These are phyloP conservation scores for Salmo trutta DNA, from an alignment of 2,797 vertebrate species.

Conservation along the genomic window DNA sequence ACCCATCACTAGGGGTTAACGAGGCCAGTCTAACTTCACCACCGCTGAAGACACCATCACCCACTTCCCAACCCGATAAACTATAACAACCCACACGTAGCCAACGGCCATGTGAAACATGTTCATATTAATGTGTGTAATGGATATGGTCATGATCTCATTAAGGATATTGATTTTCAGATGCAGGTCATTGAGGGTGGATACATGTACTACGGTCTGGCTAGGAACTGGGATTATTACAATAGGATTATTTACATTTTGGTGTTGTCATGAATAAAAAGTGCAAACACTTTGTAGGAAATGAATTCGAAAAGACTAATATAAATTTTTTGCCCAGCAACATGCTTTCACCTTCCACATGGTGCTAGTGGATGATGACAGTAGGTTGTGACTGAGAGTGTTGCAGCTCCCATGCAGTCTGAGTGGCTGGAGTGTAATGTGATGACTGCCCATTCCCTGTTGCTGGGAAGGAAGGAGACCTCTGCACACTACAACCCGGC, in stretches of 20 bases:
- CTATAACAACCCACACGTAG: not conserved
- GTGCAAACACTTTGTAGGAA: not conserved
- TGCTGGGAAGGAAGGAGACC: constrained; percentile 35
- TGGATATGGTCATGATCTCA: constrained; percentile 13
- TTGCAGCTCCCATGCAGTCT: not conserved
- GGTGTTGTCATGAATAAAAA: not conserved
- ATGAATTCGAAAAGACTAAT: not conserved
- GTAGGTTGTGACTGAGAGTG: not conserved
- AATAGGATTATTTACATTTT: not conserved
- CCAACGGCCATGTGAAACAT: not conserved
- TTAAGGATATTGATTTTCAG: constrained; percentile 47
- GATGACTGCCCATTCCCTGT: constrained; percentile 29
- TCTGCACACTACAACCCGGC: constrained; percentile 55
- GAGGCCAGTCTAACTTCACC: constrained; percentile 48
- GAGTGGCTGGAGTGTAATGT: constrained; percentile 25
- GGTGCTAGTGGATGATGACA: not conserved
- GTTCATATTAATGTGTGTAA: not conserved
- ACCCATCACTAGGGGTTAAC: constrained; percentile 55
- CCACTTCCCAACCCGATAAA: constrained; percentile 36
- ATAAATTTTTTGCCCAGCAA: not conserved
- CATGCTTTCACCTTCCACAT: not conserved
- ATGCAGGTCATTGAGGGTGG: constrained; percentile 20
- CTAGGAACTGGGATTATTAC: not conserved
- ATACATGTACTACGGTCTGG: constrained; percentile 13
- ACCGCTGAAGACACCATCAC: constrained; percentile 30